A percentile compares a stretch with the other conserved stretches of the same genome.
Evolutionary conservation across 2,113 vertebrate species (phyloP).

Genomic region (Atherinomorus stipes): DNA sequence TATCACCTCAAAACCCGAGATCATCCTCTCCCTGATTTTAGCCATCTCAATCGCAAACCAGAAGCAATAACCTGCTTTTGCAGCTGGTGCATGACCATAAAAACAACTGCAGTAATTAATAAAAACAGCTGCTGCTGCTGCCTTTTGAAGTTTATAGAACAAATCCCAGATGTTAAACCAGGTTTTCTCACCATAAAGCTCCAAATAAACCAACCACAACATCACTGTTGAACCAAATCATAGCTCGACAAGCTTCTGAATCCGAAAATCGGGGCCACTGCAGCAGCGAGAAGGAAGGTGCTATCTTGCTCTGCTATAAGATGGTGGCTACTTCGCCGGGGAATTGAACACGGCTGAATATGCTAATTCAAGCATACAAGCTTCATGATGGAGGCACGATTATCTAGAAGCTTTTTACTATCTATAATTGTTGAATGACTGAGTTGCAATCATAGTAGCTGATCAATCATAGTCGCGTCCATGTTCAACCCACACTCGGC

Average conservation of each 20-base stretch:
- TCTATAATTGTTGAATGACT: not conserved
- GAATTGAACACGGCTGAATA: not conserved
- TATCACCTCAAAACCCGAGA: too few relatives aligned
- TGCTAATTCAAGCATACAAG: not conserved
- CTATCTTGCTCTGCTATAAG: not conserved
- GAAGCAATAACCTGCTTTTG: too few relatives aligned
- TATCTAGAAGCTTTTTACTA: not conserved
- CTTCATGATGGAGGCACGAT: not conserved
- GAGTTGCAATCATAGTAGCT: too few relatives aligned
- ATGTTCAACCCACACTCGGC: too few relatives aligned
- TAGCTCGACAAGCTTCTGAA: not conserved
- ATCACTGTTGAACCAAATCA: not conserved
- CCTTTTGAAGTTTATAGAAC: too few relatives aligned
- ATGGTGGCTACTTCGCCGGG: not conserved
- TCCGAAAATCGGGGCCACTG: not conserved
- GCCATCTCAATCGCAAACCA: too few relatives aligned
- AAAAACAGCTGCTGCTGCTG: too few relatives aligned
- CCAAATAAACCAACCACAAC: not conserved
- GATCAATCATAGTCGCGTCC: too few relatives aligned
- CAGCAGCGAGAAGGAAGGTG: not conserved
- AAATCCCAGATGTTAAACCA: not conserved
- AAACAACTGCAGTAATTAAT: too few relatives aligned
- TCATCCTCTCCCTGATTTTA: too few relatives aligned
- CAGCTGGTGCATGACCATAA: too few relatives aligned
- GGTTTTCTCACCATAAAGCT: not conserved